A percentile compares a stretch with the other conserved stretches of the same genome.
phyloP scores from a whole-genome alignment of 2,113 vertebrate species.

The Salvelinus sp. region DNA sequence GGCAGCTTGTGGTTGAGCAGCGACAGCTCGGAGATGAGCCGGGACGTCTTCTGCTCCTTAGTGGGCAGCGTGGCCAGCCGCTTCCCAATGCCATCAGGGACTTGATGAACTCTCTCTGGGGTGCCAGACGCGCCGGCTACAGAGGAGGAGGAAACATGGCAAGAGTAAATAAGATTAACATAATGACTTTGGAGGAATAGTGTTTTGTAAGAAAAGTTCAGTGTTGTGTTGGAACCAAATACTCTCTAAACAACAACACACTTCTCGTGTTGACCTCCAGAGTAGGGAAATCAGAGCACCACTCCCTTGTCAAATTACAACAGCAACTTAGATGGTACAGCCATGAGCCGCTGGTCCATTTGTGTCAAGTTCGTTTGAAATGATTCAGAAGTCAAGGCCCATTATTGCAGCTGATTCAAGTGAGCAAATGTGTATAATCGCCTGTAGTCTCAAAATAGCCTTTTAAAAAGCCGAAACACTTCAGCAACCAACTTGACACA shows the following conservation, averaged over 20 bases:
- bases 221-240: background rate
- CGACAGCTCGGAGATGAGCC: slow-evolving; percentile 91
- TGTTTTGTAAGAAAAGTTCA: background rate
- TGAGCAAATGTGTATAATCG: background rate
- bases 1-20: slow-evolving; percentile 96
- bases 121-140: slow-evolving; percentile 86
- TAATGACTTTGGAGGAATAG: background rate
- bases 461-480: background rate
- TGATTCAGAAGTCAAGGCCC: background rate
- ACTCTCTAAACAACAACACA: background rate
- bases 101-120: slow-evolving; percentile 94
- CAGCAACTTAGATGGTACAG: background rate
- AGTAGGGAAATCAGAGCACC: background rate
- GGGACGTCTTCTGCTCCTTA: slow-evolving; percentile 94
- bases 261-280: background rate
- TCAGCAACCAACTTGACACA: slow-evolving; percentile 2
- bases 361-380: background rate
- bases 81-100: slow-evolving; percentile 93
- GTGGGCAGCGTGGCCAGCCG: slow-evolving; percentile 91
- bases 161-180: background rate
- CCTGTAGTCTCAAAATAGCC: background rate
- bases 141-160: background rate
- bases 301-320: background rate
- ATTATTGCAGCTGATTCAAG: background rate
- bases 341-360: background rate